Evolutionary conservation across 2,888 invertebrate genomes (phyloP), one percentile per base, ranked within the genome.

Genomic region (Drosophila leonis): DNA sequence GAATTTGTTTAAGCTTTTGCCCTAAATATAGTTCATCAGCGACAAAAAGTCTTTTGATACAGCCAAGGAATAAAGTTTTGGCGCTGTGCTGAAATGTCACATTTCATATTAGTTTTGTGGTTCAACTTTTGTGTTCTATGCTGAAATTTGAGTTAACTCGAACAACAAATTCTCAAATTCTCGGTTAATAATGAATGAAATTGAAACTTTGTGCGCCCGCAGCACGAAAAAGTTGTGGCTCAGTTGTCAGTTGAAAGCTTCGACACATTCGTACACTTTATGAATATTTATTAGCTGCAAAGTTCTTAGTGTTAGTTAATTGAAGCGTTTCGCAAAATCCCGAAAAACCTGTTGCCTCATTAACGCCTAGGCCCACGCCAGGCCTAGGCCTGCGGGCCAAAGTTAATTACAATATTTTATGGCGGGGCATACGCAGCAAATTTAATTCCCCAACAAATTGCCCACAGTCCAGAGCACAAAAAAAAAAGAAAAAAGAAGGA

Each of bases 331-430:
- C 65, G 57, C 63, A 70, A 67, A 69, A 71, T 42, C 15, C 33
- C 29, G 60, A 35, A 66, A 66, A 73, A 85, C 88, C 88, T 88
- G 84, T 85, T 85, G 88, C 87, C 86, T 75, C 83, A 85, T 83
- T 82, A 85, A 72, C 67, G 66, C 57, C 60, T 37, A 39, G 46
- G n/a, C 55, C 35, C 15, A 12, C 31, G 29, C 31, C 35, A 13
- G 3, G 18, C n/a, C 51, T 2, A 10, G 48, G 71, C 68, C 54
- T 27, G 49, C 73, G 60, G 75, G 65, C 60, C 60, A 69, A 83
- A 78, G 73, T 81, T 85, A 85, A 85, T 85, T 85, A 82, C 73
- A 78, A 80, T 80, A 80, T 83, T 86, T 86, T 75, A 86, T 83
- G 69, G 62, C 56, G 33, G 12, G 42, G n/a, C 54, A 67, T 57